phyloP scores from a whole-genome alignment of 2,888 invertebrate species.

The Megamerina dolium region DNA sequence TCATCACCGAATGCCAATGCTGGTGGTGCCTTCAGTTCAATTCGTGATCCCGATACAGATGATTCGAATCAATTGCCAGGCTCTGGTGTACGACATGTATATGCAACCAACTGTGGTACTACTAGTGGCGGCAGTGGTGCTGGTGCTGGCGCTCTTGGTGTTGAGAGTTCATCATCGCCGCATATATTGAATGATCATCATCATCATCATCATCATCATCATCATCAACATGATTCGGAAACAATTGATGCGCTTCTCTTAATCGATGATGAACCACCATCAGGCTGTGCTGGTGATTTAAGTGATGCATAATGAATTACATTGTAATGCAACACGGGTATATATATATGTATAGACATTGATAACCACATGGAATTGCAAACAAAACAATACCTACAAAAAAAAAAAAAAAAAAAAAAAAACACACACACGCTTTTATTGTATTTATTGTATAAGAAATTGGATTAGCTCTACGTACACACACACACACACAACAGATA shows the following conservation, averaged over 20 bases:
- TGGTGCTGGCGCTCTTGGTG: too few species aligned
- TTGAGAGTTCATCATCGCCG: constrained; percentile 45
- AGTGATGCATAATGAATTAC: constrained; percentile 37
- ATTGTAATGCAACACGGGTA: too few species aligned
- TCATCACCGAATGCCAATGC: constrained; percentile 46
- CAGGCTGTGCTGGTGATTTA: too few species aligned
- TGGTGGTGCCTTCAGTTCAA: constrained; percentile 45
- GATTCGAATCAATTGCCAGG: constrained; percentile 43
- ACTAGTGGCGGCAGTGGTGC: too few species aligned
- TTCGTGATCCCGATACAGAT: constrained; percentile 46
- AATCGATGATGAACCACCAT: constrained; percentile 36
- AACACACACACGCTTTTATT: too few species aligned
- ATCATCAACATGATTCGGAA: constrained; percentile 37
- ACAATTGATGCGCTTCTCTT: constrained; percentile 30
- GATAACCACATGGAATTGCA: background rate
- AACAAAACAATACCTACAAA: background rate
- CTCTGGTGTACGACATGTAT: constrained; percentile 39
- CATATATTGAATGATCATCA: too few species aligned
- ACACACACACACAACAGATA: too few species aligned
- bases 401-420: too few species aligned
- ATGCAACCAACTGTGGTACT: constrained; percentile 47
- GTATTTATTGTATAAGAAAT: too few species aligned
- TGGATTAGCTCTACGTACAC: too few species aligned
- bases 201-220: too few species aligned
- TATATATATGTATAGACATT: constrained; percentile 6